Evolutionary conservation across 2,113 vertebrate species (phyloP).

Genomic region (Coturnix japonica): DNA sequence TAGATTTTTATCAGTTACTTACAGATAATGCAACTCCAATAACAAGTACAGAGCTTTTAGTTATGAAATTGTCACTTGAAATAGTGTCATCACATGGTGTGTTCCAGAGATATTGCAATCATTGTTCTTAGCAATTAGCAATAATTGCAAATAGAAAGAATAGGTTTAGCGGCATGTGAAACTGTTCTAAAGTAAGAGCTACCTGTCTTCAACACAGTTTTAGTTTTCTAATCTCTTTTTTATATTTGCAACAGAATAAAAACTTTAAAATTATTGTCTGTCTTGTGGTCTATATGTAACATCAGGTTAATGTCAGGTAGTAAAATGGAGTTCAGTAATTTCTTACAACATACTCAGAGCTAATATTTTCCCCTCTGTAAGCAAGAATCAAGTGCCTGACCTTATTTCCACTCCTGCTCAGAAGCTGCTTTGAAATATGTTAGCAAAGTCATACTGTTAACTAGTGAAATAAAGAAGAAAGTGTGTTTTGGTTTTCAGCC

Average conservation of each 20-base stretch:
- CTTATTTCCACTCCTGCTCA: not conserved
- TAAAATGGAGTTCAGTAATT: not conserved
- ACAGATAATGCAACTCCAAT: not conserved
- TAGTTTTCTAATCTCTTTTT: not conserved
- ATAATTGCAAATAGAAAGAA: not conserved
- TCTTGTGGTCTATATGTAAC: not conserved
- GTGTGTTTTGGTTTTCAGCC: not conserved
- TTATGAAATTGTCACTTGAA: not conserved
- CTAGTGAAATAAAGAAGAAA: not conserved
- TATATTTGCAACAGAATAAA: not conserved
- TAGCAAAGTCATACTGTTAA: not conserved
- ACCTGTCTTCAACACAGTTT: not conserved
- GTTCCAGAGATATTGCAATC: not conserved
- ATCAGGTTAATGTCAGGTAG: not conserved
- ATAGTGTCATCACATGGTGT: not conserved
- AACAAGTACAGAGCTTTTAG: not conserved
- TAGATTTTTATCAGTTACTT: not conserved
- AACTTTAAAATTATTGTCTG: not conserved
- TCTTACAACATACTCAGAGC: not conserved
- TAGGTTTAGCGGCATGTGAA: not conserved
- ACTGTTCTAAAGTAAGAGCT: not conserved
- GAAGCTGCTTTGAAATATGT: not conserved
- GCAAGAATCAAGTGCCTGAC: not conserved
- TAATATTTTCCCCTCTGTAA: not conserved
- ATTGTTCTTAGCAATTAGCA: not conserved